Evolutionary conservation across 1,140 invertebrate species (phyloP).

Genomic region (Bombus confusus): DNA sequence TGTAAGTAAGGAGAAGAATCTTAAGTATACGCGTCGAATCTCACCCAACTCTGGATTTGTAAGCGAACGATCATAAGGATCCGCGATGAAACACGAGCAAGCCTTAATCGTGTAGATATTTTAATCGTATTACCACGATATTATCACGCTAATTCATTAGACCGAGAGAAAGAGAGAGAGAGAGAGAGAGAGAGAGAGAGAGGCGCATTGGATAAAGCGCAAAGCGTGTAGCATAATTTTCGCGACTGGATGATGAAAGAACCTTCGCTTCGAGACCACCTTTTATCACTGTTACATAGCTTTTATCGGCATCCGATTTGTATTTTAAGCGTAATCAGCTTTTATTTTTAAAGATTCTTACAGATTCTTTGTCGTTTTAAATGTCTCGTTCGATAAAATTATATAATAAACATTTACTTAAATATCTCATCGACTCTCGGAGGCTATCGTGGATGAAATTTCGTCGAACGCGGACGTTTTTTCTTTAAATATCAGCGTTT

Average conservation of each 20-base stretch:
- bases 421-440: not conserved
- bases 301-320: not conserved
- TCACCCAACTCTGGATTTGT: constrained; percentile 14
- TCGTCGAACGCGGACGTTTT: not conserved
- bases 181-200: not conserved
- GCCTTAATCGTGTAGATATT: constrained; percentile 1
- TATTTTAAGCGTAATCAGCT: not conserved
- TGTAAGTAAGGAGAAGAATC: not conserved
- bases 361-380: not conserved
- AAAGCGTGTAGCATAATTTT: not conserved
- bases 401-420: not conserved
- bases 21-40: not conserved
- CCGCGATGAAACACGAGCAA: not conserved
- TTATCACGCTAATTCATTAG: not conserved
- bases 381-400: not conserved
- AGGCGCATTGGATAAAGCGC: not conserved
- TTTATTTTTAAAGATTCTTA: not conserved
- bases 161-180: not conserved
- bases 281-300: not conserved
- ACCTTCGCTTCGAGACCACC: not conserved
- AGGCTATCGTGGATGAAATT: not conserved
- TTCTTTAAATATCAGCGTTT: too few relatives aligned
- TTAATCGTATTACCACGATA: not conserved
- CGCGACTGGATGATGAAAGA: not conserved
- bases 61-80: not conserved